A percentile compares a stretch with the other conserved stretches of the same genome.
These are phyloP conservation scores for Anguilla rostrata DNA, from an alignment of 2,113 vertebrate species.

Conservation along the genomic window DNA sequence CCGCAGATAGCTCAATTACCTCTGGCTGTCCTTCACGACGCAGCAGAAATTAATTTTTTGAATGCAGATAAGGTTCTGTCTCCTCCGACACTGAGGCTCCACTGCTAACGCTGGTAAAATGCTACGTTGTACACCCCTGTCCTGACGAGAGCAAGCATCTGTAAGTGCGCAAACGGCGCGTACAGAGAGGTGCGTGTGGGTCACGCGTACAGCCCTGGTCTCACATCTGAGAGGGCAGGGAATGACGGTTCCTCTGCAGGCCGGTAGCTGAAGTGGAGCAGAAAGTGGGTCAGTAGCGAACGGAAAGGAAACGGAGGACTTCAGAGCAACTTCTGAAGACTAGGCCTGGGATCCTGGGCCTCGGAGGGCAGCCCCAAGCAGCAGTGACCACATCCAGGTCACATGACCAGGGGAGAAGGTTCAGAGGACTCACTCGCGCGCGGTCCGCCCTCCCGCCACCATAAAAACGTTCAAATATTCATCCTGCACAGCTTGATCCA, in stretches of 20 bases:
- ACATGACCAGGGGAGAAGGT: conserved; percentile 35
- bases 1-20: conserved; percentile 75
- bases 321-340: conserved; percentile 38
- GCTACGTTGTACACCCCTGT: conserved; percentile 51
- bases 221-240: background rate
- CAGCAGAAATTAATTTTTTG: conserved; percentile 49
- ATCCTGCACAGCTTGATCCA: conserved; percentile 58
- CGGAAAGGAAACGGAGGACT: conserved; percentile 16
- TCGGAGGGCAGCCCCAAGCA: background rate
- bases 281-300: conserved; percentile 62
- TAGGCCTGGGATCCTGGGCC: conserved; percentile 29
- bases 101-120: conserved; percentile 42
- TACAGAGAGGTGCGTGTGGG: background rate
- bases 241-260: conserved; percentile 3
- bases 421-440: conserved; percentile 29
- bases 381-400: conserved; percentile 55
- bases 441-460: background rate
- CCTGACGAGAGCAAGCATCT: conserved; percentile 49
- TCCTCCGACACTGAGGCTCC: conserved; percentile 34
- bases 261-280: background rate
- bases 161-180: conserved; percentile 55
- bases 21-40: conserved; percentile 51
- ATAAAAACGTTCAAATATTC: conserved; percentile 65
- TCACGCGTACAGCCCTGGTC: background rate
- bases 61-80: conserved; percentile 18